phyloP scores from a whole-genome alignment of 1,140 invertebrate genomes.

The Matsumurasca onukii region DNA sequence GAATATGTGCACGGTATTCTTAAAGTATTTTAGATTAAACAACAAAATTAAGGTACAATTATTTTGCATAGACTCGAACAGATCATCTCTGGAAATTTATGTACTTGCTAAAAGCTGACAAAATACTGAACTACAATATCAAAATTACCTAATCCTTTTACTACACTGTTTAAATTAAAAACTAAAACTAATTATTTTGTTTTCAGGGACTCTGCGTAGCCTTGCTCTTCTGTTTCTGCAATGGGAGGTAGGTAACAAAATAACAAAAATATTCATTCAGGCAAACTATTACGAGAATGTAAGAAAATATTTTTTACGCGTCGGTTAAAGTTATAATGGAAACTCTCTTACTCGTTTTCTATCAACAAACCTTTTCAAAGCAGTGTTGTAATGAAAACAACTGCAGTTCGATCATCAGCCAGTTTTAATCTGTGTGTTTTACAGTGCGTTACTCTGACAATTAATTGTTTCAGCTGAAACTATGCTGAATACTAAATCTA shows the following conservation, averaged over 20 bases:
- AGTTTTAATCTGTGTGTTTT: background rate
- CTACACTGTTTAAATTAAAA: background rate
- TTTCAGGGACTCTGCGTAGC: slow-evolving; percentile 88
- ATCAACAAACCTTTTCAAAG: background rate
- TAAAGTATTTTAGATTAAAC: background rate
- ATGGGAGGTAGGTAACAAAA: slow-evolving; percentile 72
- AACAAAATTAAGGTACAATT: background rate
- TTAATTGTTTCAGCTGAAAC: too few relatives aligned
- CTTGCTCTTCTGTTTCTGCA: slow-evolving; percentile 92
- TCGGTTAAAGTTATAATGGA: background rate
- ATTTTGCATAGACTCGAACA: too few relatives aligned
- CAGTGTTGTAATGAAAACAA: background rate
- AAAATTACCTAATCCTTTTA: background rate
- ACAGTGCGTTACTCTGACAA: too few relatives aligned
- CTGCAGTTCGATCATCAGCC: background rate
- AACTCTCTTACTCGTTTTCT: too few relatives aligned
- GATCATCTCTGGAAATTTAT: too few relatives aligned
- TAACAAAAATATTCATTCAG: slow-evolving; percentile 17
- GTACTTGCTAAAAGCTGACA: background rate
- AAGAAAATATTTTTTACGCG: background rate
- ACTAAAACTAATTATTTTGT: slow-evolving; percentile 39
- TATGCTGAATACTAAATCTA: too few relatives aligned
- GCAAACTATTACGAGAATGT: slow-evolving; percentile 4
- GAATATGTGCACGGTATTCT: too few relatives aligned
- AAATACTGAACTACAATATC: background rate